Percentiles rank a stretch among this genome's conserved stretches.
Conservation (phyloP, 1,140 invertebrate genomes). For the Diorhabda sublineata region DNA sequence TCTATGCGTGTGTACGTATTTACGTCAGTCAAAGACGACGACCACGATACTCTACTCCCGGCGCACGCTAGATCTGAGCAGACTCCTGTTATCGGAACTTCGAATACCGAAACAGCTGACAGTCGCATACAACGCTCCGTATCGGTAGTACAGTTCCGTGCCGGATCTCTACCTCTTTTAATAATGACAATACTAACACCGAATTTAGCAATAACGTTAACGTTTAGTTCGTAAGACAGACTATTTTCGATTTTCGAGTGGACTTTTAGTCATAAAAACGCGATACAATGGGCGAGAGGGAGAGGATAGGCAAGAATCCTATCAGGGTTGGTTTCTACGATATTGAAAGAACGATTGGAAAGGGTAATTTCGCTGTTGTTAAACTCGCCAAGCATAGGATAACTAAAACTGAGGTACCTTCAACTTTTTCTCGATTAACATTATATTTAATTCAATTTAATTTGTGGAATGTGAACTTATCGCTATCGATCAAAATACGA, state of each 20-base stretch:
- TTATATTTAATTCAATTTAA: too few species aligned
- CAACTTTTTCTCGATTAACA: not conserved
- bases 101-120: not conserved
- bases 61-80: not conserved
- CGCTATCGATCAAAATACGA: too few species aligned
- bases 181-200: conserved; percentile 25
- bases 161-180: conserved; percentile 1
- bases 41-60: not conserved
- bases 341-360: conserved; percentile 93
- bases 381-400: conserved; percentile 96
- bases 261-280: conserved; percentile 26
- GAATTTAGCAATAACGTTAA: conserved; percentile 25
- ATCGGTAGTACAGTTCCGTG: conserved; percentile 11
- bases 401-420: conserved; percentile 92
- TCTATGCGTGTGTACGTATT: conserved; percentile 3
- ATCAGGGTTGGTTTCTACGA: conserved; percentile 96
- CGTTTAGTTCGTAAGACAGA: conserved; percentile 6
- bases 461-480: too few species aligned
- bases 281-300: conserved; percentile 53
- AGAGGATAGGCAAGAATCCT: conserved; percentile 64
- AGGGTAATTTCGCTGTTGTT: conserved; percentile 98
- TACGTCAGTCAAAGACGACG: not conserved
- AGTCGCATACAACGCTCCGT: conserved; percentile 17
- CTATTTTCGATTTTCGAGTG: conserved; percentile 11
- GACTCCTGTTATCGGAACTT: not conserved